Evolutionary conservation across 2,113 vertebrate species (phyloP).

Genomic region (Caretta caretta): DNA sequence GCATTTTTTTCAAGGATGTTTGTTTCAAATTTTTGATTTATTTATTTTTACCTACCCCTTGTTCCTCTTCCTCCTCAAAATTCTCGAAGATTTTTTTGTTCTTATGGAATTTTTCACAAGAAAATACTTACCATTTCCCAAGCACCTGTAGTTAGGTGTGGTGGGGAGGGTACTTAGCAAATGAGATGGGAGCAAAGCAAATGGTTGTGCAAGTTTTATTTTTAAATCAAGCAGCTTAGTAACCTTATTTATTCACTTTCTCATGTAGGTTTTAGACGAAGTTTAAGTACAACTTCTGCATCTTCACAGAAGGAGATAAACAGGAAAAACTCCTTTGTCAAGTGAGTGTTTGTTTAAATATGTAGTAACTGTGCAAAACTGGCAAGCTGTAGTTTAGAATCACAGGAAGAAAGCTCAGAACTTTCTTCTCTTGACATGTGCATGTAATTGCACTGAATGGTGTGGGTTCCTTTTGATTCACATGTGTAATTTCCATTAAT

Average conservation of each 20-base stretch:
- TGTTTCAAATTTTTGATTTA: not conserved
- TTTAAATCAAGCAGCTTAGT: not conserved
- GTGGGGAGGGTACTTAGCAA: not conserved
- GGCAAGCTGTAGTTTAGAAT: not conserved
- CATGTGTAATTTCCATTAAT: not conserved
- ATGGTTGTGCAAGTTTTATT: not conserved
- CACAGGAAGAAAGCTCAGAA: not conserved
- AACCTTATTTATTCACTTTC: conserved; percentile 9
- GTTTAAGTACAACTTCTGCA: conserved; percentile 91
- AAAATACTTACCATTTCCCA: not conserved
- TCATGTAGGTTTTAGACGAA: conserved; percentile 85
- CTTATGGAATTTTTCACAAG: rapidly evolving
- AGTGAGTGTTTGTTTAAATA: conserved; percentile 77
- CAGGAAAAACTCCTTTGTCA: conserved; percentile 86
- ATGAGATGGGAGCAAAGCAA: not conserved
- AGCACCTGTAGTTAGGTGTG: not conserved
- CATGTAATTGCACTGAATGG: not conserved
- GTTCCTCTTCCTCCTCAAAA: not conserved
- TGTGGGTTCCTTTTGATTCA: not conserved
- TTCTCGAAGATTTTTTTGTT: not conserved
- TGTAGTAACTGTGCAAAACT: not conserved
- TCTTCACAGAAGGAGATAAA: conserved; percentile 88
- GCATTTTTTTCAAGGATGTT: not conserved
- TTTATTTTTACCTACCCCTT: not conserved
- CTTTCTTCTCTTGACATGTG: not conserved